phyloP scores from a whole-genome alignment of 92 coral and sea anemone species.

The Porites evermanni region DNA sequence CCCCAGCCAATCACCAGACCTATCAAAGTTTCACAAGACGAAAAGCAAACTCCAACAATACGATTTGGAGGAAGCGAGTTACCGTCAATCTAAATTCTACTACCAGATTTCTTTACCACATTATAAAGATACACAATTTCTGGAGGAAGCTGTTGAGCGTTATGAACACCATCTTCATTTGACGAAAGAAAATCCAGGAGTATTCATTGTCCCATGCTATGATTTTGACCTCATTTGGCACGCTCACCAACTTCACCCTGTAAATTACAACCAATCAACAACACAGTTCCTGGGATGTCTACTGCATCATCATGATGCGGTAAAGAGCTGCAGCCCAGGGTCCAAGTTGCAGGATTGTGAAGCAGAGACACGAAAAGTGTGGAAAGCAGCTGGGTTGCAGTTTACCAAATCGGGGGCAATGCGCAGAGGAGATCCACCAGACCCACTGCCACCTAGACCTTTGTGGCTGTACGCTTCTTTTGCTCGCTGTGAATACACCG shows the following conservation, averaged over 20 bases:
- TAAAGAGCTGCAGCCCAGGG: constrained; percentile 69
- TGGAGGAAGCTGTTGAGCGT: constrained; percentile 63
- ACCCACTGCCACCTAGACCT: not conserved
- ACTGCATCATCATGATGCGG: constrained; percentile 76
- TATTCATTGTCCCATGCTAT: constrained; percentile 82
- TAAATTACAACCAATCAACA: constrained; percentile 57
- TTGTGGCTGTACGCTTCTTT: constrained; percentile 24
- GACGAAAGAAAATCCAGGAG: constrained; percentile 66
- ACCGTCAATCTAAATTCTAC: constrained; percentile 57
- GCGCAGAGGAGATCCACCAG: constrained; percentile 59
- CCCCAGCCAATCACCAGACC: constrained; percentile 9
- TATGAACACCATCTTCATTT: constrained; percentile 69
- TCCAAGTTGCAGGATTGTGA: constrained; percentile 64
- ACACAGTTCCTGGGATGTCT: constrained; percentile 44
- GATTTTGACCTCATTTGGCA: constrained; percentile 89
- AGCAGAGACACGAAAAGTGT: constrained; percentile 42
- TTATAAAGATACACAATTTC: constrained; percentile 60
- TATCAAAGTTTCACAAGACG: constrained; percentile 18
- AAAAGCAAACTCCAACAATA: constrained; percentile 4
- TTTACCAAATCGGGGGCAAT: constrained; percentile 65
- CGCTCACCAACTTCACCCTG: constrained; percentile 79
- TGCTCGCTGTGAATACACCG: not conserved
- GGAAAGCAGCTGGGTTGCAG: constrained; percentile 34
- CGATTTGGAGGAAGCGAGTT: constrained; percentile 54
- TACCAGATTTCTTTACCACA: constrained; percentile 79